phyloP scores from a whole-genome alignment of 2,113 vertebrate species.

The Dasypus novemcinctus region DNA sequence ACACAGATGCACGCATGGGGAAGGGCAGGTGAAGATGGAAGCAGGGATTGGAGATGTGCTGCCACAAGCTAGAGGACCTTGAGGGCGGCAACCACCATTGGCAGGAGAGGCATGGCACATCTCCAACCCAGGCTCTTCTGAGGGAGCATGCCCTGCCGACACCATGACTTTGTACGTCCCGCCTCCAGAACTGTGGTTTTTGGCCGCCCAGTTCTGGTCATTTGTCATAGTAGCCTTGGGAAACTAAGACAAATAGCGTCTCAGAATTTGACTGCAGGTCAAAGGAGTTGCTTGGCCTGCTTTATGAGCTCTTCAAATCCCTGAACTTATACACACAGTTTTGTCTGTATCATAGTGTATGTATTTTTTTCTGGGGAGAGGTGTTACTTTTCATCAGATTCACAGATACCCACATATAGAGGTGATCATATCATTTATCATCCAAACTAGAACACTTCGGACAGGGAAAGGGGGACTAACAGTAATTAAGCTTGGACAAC shows the following conservation, averaged over 20 bases:
- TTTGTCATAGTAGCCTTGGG: no score
- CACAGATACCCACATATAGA: background rate
- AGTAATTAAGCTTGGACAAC: background rate
- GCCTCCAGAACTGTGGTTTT: no score
- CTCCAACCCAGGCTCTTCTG: no score
- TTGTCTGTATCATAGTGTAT: background rate
- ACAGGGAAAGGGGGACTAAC: background rate
- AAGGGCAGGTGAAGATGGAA: no score
- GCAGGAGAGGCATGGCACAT: no score
- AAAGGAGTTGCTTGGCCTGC: background rate
- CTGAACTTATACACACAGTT: background rate
- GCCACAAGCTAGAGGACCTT: no score
- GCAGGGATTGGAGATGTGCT: no score
- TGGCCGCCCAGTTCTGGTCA: no score
- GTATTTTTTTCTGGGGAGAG: background rate
- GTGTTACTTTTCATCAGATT: background rate
- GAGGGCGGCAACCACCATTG: no score
- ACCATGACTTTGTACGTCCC: no score
- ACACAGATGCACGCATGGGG: no score
- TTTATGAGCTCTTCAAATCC: background rate
- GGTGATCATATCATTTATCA: background rate
- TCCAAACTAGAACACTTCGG: background rate
- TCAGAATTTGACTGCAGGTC: background rate
- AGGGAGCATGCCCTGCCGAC: no score
- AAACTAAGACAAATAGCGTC: background rate